A percentile compares a stretch with the other conserved stretches of the same genome.
These are phyloP conservation scores for Pterois miles DNA, from an alignment of 2,797 vertebrate species.

Conservation along the genomic window DNA sequence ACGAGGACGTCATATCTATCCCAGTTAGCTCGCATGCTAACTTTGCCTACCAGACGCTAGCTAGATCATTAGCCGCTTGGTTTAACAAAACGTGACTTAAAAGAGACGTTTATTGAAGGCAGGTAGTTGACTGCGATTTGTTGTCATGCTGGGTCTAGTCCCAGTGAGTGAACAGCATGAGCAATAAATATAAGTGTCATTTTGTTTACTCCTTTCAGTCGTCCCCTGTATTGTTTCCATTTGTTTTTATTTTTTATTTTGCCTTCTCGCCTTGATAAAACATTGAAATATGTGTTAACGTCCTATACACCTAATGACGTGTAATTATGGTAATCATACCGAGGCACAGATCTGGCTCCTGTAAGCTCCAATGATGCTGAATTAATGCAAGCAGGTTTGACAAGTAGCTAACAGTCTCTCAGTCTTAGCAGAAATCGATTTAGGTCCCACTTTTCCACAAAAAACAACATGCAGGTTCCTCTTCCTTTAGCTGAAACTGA, in stretches of 20 bases:
- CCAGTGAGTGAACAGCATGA: not conserved
- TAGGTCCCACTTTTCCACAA: not conserved
- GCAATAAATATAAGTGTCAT: not conserved
- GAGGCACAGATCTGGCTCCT: not conserved
- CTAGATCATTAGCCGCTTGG: not conserved
- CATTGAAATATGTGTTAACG: not conserved
- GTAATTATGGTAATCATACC: not conserved
- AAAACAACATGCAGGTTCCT: not conserved
- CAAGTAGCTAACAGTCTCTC: not conserved
- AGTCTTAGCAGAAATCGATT: not conserved
- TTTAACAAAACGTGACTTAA: not conserved
- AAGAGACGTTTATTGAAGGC: not conserved
- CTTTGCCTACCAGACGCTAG: not conserved
- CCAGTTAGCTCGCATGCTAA: conserved; percentile 15
- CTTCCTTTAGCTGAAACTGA: not conserved
- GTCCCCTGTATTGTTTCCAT: not conserved
- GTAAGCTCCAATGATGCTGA: not conserved
- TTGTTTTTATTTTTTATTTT: not conserved
- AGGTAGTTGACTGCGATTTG: not conserved
- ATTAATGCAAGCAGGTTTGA: not conserved
- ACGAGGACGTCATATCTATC: not conserved
- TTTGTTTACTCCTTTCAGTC: not conserved
- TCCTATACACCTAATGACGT: not conserved
- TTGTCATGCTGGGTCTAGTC: not conserved
- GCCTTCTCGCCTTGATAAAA: not conserved